A percentile compares a stretch with the other conserved stretches of the same genome.
Conservation (phyloP, 2,888 invertebrate species). For the Yponomeuta plumbellus region DNA sequence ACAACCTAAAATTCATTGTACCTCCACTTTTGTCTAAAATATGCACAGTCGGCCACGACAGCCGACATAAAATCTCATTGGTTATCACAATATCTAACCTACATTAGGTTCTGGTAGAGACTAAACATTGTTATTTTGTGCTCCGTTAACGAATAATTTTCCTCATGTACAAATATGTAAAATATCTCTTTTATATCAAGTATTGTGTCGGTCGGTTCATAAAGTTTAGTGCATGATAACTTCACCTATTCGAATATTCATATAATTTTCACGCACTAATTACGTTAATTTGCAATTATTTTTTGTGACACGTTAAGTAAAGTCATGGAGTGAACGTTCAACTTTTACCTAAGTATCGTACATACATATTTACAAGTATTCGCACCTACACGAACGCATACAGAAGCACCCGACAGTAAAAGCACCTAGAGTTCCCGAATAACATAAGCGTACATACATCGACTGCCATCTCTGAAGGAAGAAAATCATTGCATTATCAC, state of each 20-base stretch:
- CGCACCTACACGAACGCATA: slow-evolving; percentile 52
- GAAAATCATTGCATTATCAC: slow-evolving; percentile 13
- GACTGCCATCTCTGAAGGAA: slow-evolving; percentile 50
- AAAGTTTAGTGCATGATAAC: slow-evolving; percentile 22
- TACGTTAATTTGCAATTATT: slow-evolving; percentile 19
- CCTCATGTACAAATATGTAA: slow-evolving; percentile 14
- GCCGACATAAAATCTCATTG: slow-evolving; percentile 68
- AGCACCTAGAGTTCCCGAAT: slow-evolving; percentile 74
- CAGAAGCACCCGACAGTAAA: slow-evolving; percentile 73
- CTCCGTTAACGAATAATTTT: slow-evolving; percentile 9
- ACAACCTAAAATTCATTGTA: slow-evolving; percentile 68
- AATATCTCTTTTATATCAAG: slow-evolving; percentile 10
- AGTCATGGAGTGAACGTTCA: slow-evolving; percentile 60
- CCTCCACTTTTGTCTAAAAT: slow-evolving; percentile 56
- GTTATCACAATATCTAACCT: slow-evolving; percentile 73
- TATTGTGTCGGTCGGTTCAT: slow-evolving; percentile 18
- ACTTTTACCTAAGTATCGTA: slow-evolving; percentile 47
- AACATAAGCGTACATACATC: slow-evolving; percentile 65
- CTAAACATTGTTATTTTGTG: slow-evolving; percentile 28
- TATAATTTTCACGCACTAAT: slow-evolving; percentile 18
- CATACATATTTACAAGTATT: slow-evolving; percentile 65
- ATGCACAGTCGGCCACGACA: slow-evolving; percentile 51
- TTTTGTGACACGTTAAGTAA: slow-evolving; percentile 54
- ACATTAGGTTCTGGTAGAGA: slow-evolving; percentile 69
- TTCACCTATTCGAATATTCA: slow-evolving; percentile 19